Evolutionary conservation across 2,888 invertebrate genomes (phyloP), one percentile per base, ranked within the genome.

Genomic region (Stenotaenia linearis): DNA sequence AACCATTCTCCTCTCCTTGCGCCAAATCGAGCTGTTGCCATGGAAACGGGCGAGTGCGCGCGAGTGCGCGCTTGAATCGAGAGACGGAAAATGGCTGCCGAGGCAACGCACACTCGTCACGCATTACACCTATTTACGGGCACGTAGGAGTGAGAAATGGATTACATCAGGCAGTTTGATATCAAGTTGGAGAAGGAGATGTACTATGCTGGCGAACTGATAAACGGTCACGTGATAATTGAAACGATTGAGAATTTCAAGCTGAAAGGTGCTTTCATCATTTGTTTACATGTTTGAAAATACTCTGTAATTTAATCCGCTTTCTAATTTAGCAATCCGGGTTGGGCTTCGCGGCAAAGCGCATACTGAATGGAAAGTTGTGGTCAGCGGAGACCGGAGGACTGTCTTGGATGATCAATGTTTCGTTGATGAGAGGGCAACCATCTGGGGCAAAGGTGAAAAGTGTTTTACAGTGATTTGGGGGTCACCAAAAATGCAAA

Each of bases 371-470:
- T 92, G 92, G 91, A 92, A 92, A 86, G 91, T 92, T 50, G 88
- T 91, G 82, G 89, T 92, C 75, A 91, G 91, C 30, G 92, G 92
- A 0, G 92, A 93, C 84, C 86, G 91, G 82, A 86, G 92, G 82
- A 91, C 91, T 69, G 90, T 92, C 80, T 91, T 91, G 85, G 92
- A 92, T 84, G 92, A 92, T 84, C 92, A 93, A 85, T 91, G 91
- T 84, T 92, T 92, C 85, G 89, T 93, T 69, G 92, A 93, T 84
- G 92, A 92, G 83, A 88, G 92, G 82, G 88, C 89, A 81, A 88
- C 91, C 77, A 90, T 92, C 81, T 93, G 92, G 91, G 92, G 92
- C 50, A 91, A 91, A 88, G 92, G 92, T 89, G 25, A 1, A 12
- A 1, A 50, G 7, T 50, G 21, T 50, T 18, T 50, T n/a, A 50